Evolutionary conservation across 2,888 invertebrate species (phyloP).

Genomic region (Cephonodes hylas): DNA sequence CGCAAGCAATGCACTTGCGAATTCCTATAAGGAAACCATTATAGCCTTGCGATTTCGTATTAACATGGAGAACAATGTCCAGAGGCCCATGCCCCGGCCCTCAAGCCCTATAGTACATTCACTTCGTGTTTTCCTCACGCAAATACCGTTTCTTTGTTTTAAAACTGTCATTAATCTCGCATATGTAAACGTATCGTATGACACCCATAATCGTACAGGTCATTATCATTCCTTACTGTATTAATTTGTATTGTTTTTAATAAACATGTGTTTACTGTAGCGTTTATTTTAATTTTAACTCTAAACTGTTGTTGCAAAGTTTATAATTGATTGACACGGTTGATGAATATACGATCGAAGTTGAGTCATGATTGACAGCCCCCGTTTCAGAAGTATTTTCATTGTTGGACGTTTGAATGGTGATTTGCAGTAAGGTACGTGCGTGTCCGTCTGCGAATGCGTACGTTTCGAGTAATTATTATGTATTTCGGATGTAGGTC

Average conservation of each 20-base stretch:
- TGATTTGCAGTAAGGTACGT: neutral
- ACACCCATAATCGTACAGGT: neutral
- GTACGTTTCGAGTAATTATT: neutral
- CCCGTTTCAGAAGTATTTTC: neutral
- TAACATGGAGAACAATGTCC: neutral
- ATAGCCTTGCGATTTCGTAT: neutral
- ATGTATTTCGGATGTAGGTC: neutral
- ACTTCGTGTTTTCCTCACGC: neutral
- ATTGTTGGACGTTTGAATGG: neutral
- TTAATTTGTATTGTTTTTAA: slow-evolving; percentile 5
- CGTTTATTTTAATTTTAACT: neutral
- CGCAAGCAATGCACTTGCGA: neutral
- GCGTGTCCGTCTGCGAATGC: neutral
- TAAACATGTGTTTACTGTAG: neutral
- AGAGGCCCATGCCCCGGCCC: neutral
- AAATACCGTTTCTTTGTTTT: slow-evolving; percentile 1
- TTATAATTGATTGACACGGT: neutral
- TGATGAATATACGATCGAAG: neutral
- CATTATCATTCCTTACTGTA: slow-evolving; percentile 1
- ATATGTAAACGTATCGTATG: slow-evolving; percentile 2
- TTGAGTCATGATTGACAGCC: neutral
- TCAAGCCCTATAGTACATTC: neutral
- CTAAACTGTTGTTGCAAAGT: neutral
- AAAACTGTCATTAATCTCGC: neutral
- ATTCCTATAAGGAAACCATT: neutral